A percentile compares a stretch with the other conserved stretches of the same genome.
These are phyloP conservation scores for Camponotus pennsylvanicus DNA, from an alignment of 1,140 invertebrate genomes.

Conservation along the genomic window DNA sequence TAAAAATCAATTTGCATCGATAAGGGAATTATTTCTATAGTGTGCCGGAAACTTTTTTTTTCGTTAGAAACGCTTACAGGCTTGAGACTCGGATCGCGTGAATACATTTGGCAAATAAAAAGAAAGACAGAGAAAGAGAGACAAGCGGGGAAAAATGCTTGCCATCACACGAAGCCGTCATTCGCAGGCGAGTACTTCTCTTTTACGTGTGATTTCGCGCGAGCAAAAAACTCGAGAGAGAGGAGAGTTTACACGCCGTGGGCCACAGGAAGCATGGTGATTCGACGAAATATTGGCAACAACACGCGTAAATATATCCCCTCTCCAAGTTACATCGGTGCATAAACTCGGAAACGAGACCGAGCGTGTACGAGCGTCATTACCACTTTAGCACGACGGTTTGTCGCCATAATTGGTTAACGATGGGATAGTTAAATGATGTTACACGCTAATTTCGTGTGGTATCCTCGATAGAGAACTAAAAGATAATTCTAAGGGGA, in stretches of 20 bases:
- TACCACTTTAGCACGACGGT: constrained; percentile 38
- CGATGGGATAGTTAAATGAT: constrained; percentile 40
- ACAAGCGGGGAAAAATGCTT: constrained; percentile 43
- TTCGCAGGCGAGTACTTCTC: constrained; percentile 28
- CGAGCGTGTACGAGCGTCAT: constrained; percentile 10
- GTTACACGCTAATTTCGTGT: constrained; percentile 33
- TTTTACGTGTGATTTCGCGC: constrained; percentile 51
- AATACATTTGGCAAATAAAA: constrained; percentile 51
- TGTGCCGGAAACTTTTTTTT: constrained; percentile 40
- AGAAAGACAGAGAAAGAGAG: constrained; percentile 26
- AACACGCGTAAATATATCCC: constrained; percentile 10
- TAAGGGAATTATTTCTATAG: background rate
- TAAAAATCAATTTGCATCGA: constrained; percentile 57
- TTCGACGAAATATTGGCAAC: constrained; percentile 39
- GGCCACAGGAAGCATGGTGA: constrained; percentile 6
- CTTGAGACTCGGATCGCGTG: constrained; percentile 58
- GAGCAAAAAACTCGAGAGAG: constrained; percentile 23
- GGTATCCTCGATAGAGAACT: constrained; percentile 1
- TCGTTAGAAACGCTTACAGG: constrained; percentile 56
- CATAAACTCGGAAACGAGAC: constrained; percentile 40
- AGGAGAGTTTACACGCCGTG: constrained; percentile 25
- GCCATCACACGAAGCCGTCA: constrained; percentile 44
- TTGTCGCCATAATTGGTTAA: constrained; percentile 52
- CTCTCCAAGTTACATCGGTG: background rate
- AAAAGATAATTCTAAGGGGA: constrained; percentile 10